phyloP scores from a whole-genome alignment of 2,888 invertebrate genomes.

The Thereva nobilitata region DNA sequence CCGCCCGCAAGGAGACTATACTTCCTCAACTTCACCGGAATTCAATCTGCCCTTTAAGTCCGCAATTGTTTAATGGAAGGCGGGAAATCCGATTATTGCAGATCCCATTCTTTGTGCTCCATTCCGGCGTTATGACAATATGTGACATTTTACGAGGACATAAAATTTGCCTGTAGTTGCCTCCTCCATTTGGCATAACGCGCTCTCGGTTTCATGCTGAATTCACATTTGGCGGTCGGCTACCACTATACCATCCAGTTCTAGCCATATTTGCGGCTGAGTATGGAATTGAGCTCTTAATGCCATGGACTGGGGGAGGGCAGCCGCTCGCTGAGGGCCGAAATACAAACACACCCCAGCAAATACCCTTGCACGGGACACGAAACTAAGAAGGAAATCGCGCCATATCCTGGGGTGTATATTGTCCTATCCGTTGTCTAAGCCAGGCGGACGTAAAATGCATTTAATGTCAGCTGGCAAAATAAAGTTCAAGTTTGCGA shows the following conservation, averaged over 20 bases:
- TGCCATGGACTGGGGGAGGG: not conserved
- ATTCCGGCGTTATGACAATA: conserved; percentile 28
- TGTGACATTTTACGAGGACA: conserved; percentile 31
- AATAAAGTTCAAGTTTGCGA: conserved; percentile 24
- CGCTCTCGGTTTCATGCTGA: conserved; percentile 25
- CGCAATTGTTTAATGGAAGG: conserved; percentile 7
- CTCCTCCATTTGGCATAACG: conserved; percentile 6
- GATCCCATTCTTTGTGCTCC: conserved; percentile 7
- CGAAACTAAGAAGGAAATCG: conserved; percentile 25
- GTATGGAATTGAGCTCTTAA: conserved; percentile 11
- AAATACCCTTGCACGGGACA: not conserved
- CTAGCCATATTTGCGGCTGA: not conserved
- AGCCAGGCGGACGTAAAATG: conserved; percentile 27
- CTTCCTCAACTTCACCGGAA: too few species aligned
- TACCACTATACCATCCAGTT: not conserved
- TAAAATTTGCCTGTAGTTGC: conserved; percentile 27
- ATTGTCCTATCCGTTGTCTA: conserved; percentile 26
- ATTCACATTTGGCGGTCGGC: conserved; percentile 9
- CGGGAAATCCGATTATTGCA: conserved; percentile 25
- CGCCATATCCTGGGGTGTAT: conserved; percentile 22
- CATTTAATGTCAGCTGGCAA: conserved; percentile 29
- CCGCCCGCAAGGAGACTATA: too few species aligned
- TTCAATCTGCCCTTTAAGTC: too few species aligned
- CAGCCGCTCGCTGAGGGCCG: too few species aligned
- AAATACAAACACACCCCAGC: too few species aligned